Evolutionary conservation across 2,888 invertebrate genomes (phyloP), one percentile per base, ranked within the genome.

Genomic region (Ferdinandea cuprea): DNA sequence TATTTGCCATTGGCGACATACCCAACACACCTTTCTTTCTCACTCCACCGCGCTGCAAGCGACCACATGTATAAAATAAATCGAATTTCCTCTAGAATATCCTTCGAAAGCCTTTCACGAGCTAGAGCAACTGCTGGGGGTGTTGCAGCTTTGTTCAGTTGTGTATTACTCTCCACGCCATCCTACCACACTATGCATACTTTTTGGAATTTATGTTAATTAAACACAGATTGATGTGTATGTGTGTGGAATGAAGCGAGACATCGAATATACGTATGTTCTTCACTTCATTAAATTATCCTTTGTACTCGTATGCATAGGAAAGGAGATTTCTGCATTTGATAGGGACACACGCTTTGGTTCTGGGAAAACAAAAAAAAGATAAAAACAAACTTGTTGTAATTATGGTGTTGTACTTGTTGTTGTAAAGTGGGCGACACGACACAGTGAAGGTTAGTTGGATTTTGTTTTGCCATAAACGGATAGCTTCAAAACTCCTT

Each of bases 201-300:
- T 69, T 73, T 83, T 83, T 42, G 42, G 61, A 83, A 78, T 83
- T 68, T 83, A 83, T 83, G 83, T 78, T 83, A 78, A 83, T 83
- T 83, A 78, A 78, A 73, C 83, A 73, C 83, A 73, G 83, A 83
- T 83, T 83, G 72, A 68, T 72, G 83, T 44, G 21, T 28, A 25
- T 19, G 17, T 69, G 37, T 61, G 54, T 56, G 40, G 21, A 54
- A 66, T 40, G 81, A 30, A 59, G 71, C 42, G 40, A 59, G 40
- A 46, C 58, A 59, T 74, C 61, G 52, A 5, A 17, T 19, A 37
- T 35, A 19, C 11, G n/a, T 19, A 68, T 42, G 73, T 46, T 78
- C 66, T 63, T 17, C 68, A 63, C 71, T 78, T 77, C 83, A 78
- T 83, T 83, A 77, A 73, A 78, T 83, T 83, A 78, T 83, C 72